A percentile compares a stretch with the other conserved stretches of the same genome.
Conservation (phyloP, 1,140 invertebrate species). For the Bombus superbus region DNA sequence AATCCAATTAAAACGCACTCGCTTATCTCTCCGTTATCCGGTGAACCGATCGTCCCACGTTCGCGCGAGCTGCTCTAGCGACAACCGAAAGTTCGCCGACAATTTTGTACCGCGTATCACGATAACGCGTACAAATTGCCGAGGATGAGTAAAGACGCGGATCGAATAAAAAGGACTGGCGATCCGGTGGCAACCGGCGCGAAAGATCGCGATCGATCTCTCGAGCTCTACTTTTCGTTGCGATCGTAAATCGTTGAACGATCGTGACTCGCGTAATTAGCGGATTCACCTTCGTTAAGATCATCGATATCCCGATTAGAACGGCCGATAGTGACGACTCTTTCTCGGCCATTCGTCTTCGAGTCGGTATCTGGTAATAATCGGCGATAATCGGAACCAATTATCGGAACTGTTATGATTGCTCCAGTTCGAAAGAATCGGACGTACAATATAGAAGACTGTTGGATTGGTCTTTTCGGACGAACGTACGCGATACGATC, state of each 20-base stretch:
- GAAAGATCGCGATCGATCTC: slow-evolving; percentile 22
- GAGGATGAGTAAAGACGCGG: neutral
- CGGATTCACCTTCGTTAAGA: slow-evolving; percentile 28
- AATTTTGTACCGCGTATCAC: slow-evolving; percentile 8
- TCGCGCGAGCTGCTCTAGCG: neutral
- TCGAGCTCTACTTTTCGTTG: neutral
- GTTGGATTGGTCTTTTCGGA: too few relatives aligned
- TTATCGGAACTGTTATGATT: neutral
- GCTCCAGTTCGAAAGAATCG: neutral
- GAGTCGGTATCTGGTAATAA: neutral
- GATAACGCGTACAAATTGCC: slow-evolving; percentile 27
- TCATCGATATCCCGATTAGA: neutral
- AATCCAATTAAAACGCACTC: slow-evolving; percentile 18
- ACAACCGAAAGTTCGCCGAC: neutral
- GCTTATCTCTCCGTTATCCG: neutral
- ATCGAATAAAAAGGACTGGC: neutral
- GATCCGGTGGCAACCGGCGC: neutral
- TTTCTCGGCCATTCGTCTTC: neutral
- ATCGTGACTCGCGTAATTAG: slow-evolving; percentile 45
- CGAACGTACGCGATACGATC: too few relatives aligned
- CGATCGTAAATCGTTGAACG: neutral
- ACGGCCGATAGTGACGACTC: slow-evolving; percentile 1
- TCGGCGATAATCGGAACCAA: slow-evolving; percentile 23
- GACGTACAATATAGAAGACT: neutral
- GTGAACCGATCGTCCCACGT: neutral